These are phyloP conservation scores for Aegotheles bennettii DNA, from an alignment of 2,113 vertebrate species.

Conservation along the genomic window DNA sequence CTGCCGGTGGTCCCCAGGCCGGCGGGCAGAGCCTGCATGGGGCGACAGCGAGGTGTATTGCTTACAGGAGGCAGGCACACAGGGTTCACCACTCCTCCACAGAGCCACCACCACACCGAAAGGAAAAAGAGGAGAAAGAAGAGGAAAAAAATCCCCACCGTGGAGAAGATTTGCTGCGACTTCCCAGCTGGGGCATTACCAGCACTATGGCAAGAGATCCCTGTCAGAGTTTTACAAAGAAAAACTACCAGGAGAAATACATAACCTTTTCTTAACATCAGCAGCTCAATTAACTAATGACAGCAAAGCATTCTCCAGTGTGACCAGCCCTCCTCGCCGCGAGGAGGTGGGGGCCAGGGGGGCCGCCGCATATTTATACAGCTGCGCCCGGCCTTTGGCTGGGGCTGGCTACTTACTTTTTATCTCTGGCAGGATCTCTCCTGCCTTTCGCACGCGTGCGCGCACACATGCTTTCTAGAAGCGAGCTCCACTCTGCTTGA, in stretches of 20 bases:
- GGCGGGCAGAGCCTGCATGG: not conserved
- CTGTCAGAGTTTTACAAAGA: conserved; percentile 60
- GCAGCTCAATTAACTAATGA: conserved; percentile 71
- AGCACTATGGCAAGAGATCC: conserved; percentile 40
- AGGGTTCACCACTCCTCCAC: not conserved
- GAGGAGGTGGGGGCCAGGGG: not conserved
- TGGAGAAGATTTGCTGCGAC: conserved; percentile 4
- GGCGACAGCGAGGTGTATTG: not conserved
- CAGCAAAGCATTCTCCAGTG: conserved; percentile 65
- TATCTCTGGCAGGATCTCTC: conserved; percentile 62
- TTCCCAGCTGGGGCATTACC: conserved; percentile 17
- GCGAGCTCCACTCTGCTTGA: conserved; percentile 7
- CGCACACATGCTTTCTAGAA: conserved; percentile 8
- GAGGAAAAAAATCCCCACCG: not conserved
- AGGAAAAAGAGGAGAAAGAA: not conserved
- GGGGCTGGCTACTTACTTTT: conserved; percentile 41
- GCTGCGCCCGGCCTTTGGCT: conserved; percentile 41
- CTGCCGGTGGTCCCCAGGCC: conserved; percentile 7
- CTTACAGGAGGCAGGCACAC: not conserved
- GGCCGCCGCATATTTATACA: conserved; percentile 41
- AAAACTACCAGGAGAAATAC: conserved; percentile 70
- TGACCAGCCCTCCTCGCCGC: conserved; percentile 24
- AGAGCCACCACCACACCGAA: fast-evolving
- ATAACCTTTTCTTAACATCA: conserved; percentile 73
- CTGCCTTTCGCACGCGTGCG: conserved; percentile 20